These are phyloP conservation scores for Pseudochirops cupreus DNA, from an alignment of 2,797 vertebrate genomes.

Conservation along the genomic window DNA sequence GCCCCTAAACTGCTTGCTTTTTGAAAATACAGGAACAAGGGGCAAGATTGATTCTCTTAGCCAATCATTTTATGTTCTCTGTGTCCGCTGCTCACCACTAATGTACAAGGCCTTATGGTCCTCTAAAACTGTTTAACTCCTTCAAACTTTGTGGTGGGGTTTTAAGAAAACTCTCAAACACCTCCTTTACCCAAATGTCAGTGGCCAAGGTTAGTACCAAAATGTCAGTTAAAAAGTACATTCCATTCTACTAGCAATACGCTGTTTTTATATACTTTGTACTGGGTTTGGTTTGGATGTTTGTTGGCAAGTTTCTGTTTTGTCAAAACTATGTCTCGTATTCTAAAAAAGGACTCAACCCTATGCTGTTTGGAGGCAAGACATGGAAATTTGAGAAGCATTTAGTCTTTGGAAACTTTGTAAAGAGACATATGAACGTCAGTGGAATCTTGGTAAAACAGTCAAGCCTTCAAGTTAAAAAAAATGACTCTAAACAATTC, in stretches of 20 bases:
- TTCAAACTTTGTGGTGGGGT: neutral
- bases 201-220: neutral
- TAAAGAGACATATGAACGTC: neutral
- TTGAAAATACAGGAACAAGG: neutral
- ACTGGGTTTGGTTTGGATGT: neutral
- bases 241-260: neutral
- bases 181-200: neutral
- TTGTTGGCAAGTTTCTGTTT: neutral
- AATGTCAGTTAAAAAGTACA: neutral
- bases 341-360: neutral
- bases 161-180: neutral
- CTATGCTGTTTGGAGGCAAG: neutral
- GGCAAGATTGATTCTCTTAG: neutral
- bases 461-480: neutral
- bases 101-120: neutral
- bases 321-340: neutral
- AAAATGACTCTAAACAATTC: neutral
- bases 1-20: neutral
- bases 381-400: neutral
- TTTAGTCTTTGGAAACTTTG: neutral
- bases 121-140: neutral
- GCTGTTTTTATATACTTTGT: neutral
- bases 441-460: neutral
- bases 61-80: neutral
- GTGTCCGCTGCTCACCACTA: neutral